phyloP scores from a whole-genome alignment of 2,797 vertebrate species.

The Antennarius maculatus region DNA sequence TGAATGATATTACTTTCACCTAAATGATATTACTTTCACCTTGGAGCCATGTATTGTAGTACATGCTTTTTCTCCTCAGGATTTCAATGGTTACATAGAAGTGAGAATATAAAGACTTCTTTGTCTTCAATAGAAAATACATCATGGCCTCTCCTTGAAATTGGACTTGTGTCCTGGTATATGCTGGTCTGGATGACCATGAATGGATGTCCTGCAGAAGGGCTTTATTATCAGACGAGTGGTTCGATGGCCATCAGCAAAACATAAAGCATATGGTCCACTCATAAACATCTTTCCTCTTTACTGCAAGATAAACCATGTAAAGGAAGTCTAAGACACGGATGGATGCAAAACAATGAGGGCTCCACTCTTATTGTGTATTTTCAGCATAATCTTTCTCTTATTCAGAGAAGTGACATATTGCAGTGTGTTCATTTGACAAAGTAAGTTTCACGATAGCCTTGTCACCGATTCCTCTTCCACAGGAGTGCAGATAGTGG shows the following conservation, averaged over 20 bases:
- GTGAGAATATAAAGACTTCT: too few species aligned
- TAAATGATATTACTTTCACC: too few species aligned
- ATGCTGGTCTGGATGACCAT: too few species aligned
- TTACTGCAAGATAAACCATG: not conserved
- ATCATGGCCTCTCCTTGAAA: not conserved
- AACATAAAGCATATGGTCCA: not conserved
- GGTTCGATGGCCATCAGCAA: not conserved
- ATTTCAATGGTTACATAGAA: too few species aligned
- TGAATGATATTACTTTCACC: too few species aligned
- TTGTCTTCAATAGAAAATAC: not conserved
- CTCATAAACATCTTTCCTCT: not conserved
- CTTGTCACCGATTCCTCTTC: slow-evolving; percentile 45
- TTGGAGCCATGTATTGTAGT: too few species aligned
- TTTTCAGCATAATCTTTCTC: slow-evolving; percentile 30
- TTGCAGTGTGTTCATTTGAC: slow-evolving; percentile 49
- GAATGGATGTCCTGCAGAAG: slow-evolving; percentile 4
- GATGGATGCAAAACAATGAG: slow-evolving; percentile 6
- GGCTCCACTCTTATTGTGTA: not conserved
- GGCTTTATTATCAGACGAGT: slow-evolving; percentile 1
- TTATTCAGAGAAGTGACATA: slow-evolving; percentile 41
- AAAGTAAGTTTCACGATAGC: slow-evolving; percentile 32
- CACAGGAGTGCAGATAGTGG: slow-evolving; percentile 48
- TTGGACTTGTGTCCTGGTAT: slow-evolving; percentile 1
- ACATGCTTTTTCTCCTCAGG: too few species aligned
- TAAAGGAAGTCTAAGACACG: slow-evolving; percentile 9